Evolutionary conservation across 2,113 vertebrate genomes (phyloP).

Genomic region (Mungos mungo): DNA sequence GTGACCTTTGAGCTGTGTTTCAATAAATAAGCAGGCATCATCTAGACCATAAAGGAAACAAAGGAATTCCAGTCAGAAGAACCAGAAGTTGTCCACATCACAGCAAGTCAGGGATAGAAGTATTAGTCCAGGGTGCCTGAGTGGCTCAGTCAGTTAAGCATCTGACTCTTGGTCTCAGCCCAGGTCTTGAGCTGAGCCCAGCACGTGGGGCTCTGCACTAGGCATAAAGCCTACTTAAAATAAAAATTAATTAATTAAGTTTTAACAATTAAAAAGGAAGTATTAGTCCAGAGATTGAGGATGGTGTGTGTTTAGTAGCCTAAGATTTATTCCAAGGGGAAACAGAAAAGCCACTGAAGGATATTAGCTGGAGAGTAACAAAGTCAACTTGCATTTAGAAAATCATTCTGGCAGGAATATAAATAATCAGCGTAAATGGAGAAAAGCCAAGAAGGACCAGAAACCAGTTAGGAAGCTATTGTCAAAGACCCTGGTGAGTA

Average conservation of each 20-base stretch:
- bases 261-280: too few species aligned
- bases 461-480: background rate
- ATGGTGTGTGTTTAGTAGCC: background rate
- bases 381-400: conserved; percentile 3
- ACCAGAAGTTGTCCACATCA: background rate
- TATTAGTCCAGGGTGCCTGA: background rate
- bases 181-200: too few species aligned
- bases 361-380: background rate
- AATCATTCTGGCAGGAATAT: conserved; percentile 17
- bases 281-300: background rate
- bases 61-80: background rate
- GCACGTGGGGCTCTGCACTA: too few species aligned
- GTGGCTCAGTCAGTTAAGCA: too few species aligned
- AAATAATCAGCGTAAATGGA: background rate
- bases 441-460: background rate
- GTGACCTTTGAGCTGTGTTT: background rate
- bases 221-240: too few species aligned
- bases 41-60: background rate
- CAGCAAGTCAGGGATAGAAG: background rate
- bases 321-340: conserved; percentile 16
- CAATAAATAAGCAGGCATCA: background rate
- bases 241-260: too few species aligned
- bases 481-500: background rate
- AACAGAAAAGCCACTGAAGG: background rate
- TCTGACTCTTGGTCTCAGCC: too few species aligned